Conservation (phyloP, 2,113 vertebrate genomes). For the Raja brachyura region DNA sequence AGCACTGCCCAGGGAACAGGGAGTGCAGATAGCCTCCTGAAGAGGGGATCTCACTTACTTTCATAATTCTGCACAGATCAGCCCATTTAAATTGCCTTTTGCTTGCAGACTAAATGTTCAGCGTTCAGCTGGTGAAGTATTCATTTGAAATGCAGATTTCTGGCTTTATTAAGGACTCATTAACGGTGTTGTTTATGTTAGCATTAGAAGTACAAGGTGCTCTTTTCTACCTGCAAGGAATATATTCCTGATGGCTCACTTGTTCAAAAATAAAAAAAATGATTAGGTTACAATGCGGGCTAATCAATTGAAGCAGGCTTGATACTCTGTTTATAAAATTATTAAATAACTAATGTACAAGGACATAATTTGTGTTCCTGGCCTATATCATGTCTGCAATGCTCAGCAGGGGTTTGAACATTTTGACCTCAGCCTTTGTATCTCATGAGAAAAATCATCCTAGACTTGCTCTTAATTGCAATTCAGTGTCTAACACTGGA, state of each 20-base stretch:
- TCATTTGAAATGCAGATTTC: background rate
- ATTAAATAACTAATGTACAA: background rate
- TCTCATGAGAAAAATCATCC: background rate
- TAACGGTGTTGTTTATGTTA: background rate
- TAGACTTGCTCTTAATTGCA: background rate
- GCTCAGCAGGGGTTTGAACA: background rate
- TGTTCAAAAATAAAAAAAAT: background rate
- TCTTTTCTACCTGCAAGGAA: constrained; percentile 6
- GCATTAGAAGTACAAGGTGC: background rate
- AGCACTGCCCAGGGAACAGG: background rate
- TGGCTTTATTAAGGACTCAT: background rate
- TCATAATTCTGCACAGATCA: constrained; percentile 6
- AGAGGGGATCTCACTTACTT: background rate
- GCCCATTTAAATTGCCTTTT: constrained; percentile 34
- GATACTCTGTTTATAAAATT: background rate
- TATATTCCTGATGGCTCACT: background rate
- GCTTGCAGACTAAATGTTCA: background rate
- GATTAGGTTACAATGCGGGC: background rate
- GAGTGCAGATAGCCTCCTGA: background rate
- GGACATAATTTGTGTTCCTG: background rate
- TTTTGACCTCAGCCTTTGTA: background rate
- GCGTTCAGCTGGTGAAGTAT: background rate
- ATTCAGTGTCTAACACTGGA: background rate
- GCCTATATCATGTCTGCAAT: background rate
- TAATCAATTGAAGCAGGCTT: background rate